Percentiles rank a stretch among this genome's conserved stretches.
Conservation (phyloP, 2,797 vertebrate genomes). For the Podarcis siculus region DNA sequence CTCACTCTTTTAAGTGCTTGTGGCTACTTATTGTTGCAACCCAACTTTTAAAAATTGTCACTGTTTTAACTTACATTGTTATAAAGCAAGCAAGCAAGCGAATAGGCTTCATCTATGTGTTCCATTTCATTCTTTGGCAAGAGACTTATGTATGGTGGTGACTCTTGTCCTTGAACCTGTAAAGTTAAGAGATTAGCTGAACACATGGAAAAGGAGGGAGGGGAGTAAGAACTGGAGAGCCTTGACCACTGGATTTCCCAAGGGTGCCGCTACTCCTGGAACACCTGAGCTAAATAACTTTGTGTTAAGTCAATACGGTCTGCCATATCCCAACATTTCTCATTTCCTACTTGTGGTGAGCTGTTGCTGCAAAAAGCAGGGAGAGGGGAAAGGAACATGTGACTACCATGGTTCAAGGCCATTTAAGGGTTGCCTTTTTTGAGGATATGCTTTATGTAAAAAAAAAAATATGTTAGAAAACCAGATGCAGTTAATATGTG, state of each 20-base stretch:
- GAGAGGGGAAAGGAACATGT: slow-evolving; percentile 25
- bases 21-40: neutral
- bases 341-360: slow-evolving; percentile 71
- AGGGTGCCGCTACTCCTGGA: slow-evolving; percentile 50
- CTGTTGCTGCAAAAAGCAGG: slow-evolving; percentile 52
- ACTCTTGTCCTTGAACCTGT: neutral
- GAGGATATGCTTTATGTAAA: neutral
- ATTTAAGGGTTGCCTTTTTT: slow-evolving; percentile 40
- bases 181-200: slow-evolving; percentile 20
- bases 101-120: neutral
- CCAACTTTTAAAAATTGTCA: neutral
- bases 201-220: slow-evolving; percentile 21
- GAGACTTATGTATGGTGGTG: neutral
- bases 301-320: slow-evolving; percentile 59
- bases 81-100: too few species aligned
- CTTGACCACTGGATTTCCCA: slow-evolving; percentile 52
- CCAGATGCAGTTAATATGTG: slow-evolving; percentile 46
- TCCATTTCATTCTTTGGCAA: neutral
- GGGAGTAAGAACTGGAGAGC: slow-evolving; percentile 45
- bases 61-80: neutral
- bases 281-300: slow-evolving; percentile 67
- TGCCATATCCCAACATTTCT: slow-evolving; percentile 65
- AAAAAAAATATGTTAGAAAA: slow-evolving; percentile 52
- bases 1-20: neutral
- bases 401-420: slow-evolving; percentile 62